Base-by-base conservation (phyloP, 1,140 invertebrate genomes). In the Thalassaphorura encarpata region DNA sequence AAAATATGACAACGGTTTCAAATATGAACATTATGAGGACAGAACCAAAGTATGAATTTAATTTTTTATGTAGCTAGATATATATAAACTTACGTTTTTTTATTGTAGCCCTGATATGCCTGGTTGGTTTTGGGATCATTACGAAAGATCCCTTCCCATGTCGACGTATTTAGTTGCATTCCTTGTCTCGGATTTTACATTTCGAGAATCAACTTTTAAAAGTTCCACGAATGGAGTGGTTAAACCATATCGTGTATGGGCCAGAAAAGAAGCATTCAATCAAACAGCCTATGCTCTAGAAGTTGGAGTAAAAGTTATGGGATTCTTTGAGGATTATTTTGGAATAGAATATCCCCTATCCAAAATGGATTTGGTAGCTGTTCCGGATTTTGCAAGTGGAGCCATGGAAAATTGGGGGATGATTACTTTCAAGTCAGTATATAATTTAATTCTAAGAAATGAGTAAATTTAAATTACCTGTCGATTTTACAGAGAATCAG, bases 251-350 rank as follows among this genome's bases (percentile, higher is more conserved):
- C 42, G 72, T 1, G 84, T 97, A 2, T 94, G 89, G 83, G 81
- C 90, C 0, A 77, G 89, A 31, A 18, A 18, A 11, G 48, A 36
- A n/a, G 11, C 11, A 11, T 11, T 36, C 33, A 36, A 36, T 36
- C 33, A 36, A n/a, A 82, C 88, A 0, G 71, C 78, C 0, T 88
- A 89, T 68, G 83, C 87, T 5, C 69, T 91, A 27, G 76, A 82
- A 5, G 80, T 94, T 6, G 89, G 88, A 0, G 84, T 84, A 0
- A 82, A 81, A 66, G 82, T 93, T 47, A 72, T 97, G 0, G 77
- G 78, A 48, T 90, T 82, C 65, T 86, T 84, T 66, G 89, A 93
- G 68, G 76, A 87, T 2, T 96, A 85, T 67, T 97, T 95, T 66
- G 76, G 81, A 55, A 81, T 87, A 16, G 75, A 78, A 33, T 90